Percentiles rank a stretch among this genome's conserved stretches.
Evolutionary conservation across 2,113 vertebrate genomes (phyloP).

Genomic region (Neolamprologus falcicula): DNA sequence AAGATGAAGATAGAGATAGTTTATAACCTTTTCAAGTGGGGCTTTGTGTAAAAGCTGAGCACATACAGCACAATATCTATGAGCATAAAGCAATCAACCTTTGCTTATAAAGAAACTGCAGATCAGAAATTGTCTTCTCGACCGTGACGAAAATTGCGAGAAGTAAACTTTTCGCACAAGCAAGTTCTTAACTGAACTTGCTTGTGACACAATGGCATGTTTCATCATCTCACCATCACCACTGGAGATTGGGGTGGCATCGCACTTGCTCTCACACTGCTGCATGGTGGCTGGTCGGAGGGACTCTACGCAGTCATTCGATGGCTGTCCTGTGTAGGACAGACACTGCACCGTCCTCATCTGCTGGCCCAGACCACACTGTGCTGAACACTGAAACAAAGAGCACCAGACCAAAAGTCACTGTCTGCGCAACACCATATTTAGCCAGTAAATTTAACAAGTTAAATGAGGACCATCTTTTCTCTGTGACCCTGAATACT

Average conservation of each 20-base stretch:
- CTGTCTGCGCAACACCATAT: background rate
- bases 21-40: background rate
- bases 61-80: background rate
- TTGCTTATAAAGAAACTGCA: background rate
- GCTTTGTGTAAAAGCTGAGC: background rate
- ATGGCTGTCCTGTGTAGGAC: slow-evolving; percentile 91
- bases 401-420: background rate
- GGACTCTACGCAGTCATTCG: slow-evolving; percentile 83
- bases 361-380: slow-evolving; percentile 94
- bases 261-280: slow-evolving; percentile 98
- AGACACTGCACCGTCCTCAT: slow-evolving; percentile 93
- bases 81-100: background rate
- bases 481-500: background rate
- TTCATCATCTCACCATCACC: slow-evolving; percentile 81
- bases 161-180: background rate
- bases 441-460: background rate
- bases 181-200: background rate
- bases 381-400: slow-evolving; percentile 86
- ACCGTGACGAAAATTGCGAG: background rate
- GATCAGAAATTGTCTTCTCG: background rate
- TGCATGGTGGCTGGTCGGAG: slow-evolving; percentile 86
- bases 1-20: slow-evolving; percentile 30
- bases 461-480: background rate
- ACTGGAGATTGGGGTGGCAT: slow-evolving; percentile 84
- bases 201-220: background rate